Conservation (phyloP, 1,140 invertebrate species). For the Macrobrachium nipponense region DNA sequence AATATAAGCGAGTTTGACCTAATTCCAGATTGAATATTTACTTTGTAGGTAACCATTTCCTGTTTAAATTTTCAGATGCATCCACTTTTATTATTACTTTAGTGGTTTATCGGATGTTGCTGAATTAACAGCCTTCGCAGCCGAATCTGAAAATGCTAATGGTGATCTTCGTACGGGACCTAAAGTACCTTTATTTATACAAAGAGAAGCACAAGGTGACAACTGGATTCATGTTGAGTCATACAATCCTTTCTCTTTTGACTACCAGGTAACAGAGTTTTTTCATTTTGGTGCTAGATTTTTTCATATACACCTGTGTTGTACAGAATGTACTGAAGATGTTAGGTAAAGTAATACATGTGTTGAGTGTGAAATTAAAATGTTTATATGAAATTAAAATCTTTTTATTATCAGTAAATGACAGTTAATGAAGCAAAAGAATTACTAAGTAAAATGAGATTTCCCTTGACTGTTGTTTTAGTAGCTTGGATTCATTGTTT, state of each 20-base stretch:
- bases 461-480: no score
- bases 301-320: not conserved
- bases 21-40: not conserved
- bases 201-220: constrained; percentile 17
- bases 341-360: no score
- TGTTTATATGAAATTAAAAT: no score
- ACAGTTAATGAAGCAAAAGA: no score
- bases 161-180: not conserved
- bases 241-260: not conserved
- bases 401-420: no score
- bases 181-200: not conserved
- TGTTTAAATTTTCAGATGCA: constrained; percentile 5
- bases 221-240: constrained; percentile 12
- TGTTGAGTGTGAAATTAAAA: no score
- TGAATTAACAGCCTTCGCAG: not conserved
- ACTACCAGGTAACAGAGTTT: constrained; percentile 19
- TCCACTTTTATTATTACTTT: constrained; percentile 47
- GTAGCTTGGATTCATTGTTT: no score
- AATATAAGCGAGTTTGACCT: not conserved
- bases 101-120: constrained; percentile 24
- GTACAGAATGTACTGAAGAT: no score
- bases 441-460: no score
- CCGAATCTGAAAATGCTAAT: not conserved
- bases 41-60: not conserved
- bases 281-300: not conserved